Evolutionary conservation across 53 echinoderm and acorn worm genomes (phyloP).

Genomic region (Pentamera pediparva): DNA sequence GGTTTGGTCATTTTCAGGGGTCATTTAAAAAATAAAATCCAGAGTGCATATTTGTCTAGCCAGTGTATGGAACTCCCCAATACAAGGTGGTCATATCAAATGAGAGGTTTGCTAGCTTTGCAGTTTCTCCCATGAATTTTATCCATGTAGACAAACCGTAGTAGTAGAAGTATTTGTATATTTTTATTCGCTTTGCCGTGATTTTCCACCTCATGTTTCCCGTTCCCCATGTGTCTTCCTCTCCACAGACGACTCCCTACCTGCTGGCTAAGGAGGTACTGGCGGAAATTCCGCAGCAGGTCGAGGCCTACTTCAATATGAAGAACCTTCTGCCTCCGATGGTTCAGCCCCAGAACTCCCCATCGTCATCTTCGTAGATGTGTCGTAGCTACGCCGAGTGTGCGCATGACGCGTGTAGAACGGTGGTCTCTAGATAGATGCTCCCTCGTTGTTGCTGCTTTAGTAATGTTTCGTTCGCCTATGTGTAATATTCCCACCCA

Average conservation of each 20-base stretch:
- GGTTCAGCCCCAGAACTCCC: conserved; percentile 2
- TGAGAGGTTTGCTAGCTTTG: not conserved
- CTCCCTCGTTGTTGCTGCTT: not conserved
- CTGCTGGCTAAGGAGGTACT: conserved; percentile 26
- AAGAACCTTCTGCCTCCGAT: conserved; percentile 16
- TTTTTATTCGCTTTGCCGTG: conserved; percentile 6
- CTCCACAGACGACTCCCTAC: conserved; percentile 19
- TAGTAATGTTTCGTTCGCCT: not conserved
- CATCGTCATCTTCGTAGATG: not conserved
- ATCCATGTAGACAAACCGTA: not conserved
- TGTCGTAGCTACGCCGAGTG: not conserved
- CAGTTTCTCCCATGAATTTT: not conserved
- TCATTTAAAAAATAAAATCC: too few species aligned
- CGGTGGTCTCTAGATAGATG: not conserved
- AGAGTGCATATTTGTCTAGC: too few species aligned
- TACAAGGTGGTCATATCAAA: too few species aligned
- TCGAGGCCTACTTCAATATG: conserved; percentile 17
- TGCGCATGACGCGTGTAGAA: not conserved
- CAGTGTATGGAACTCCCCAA: not conserved
- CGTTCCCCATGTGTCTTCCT: not conserved
- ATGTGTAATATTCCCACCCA: too few species aligned
- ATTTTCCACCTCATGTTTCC: not conserved
- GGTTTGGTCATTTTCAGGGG: too few species aligned
- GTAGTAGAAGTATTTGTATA: too few species aligned
- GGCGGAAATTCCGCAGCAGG: conserved; percentile 36